phyloP scores from a whole-genome alignment of 2,113 vertebrate species.

The Anhinga anhinga region DNA sequence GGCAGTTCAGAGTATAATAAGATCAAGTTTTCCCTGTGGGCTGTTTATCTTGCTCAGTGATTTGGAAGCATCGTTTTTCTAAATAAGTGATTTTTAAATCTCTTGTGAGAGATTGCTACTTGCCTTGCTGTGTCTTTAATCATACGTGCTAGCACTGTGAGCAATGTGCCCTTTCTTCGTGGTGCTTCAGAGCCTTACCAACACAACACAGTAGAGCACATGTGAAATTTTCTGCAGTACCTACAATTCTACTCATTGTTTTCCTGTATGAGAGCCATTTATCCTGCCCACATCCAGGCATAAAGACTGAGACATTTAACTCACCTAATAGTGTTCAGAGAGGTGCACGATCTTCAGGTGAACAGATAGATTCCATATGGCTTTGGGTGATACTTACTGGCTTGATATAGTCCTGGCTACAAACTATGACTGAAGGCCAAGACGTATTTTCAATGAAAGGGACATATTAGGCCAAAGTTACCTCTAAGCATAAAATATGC shows the following conservation, averaged over 20 bases:
- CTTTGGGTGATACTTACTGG: background rate
- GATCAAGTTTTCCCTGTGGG: slow-evolving; percentile 25
- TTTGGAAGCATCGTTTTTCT: slow-evolving; percentile 44
- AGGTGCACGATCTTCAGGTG: background rate
- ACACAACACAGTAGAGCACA: background rate
- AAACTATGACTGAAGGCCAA: background rate
- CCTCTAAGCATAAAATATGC: background rate
- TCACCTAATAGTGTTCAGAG: background rate
- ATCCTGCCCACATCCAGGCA: background rate
- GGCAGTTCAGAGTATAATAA: slow-evolving; percentile 1
- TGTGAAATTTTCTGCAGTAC: background rate
- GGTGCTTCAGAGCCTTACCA: background rate
- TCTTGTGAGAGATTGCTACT: slow-evolving; percentile 16
- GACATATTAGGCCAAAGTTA: background rate
- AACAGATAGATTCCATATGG: background rate
- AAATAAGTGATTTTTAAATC: slow-evolving; percentile 57
- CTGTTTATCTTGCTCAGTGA: slow-evolving; percentile 50
- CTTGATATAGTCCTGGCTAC: background rate
- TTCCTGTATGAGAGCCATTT: background rate
- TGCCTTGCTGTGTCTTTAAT: slow-evolving; percentile 16
- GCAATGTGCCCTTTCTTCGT: slow-evolving; percentile 16
- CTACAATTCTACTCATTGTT: background rate
- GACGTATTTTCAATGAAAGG: background rate
- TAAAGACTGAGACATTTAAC: background rate
- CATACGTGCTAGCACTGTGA: slow-evolving; percentile 14